phyloP scores from a whole-genome alignment of 2,888 invertebrate species.

The Drosophila austrosaltans region DNA sequence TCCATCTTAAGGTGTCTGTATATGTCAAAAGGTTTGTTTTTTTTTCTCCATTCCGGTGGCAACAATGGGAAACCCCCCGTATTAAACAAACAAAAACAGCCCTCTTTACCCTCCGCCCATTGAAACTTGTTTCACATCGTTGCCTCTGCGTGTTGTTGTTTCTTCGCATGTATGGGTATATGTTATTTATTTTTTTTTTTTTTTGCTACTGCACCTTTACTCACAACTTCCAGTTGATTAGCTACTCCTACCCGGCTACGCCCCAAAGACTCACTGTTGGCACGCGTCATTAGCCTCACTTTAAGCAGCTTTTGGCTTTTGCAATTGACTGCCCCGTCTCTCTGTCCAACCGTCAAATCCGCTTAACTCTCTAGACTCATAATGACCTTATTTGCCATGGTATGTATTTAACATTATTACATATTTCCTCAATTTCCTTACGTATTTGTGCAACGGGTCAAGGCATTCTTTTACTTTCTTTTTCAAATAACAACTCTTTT shows the following conservation, averaged over 20 bases:
- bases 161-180: not conserved
- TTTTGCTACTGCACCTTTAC: constrained; percentile 28
- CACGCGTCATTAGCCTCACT: constrained; percentile 77
- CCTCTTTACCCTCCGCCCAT: not conserved
- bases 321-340: constrained; percentile 60
- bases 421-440: constrained; percentile 65
- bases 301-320: constrained; percentile 74
- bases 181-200: constrained; percentile 39
- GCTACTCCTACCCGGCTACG: constrained; percentile 45
- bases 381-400: constrained; percentile 79
- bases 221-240: constrained; percentile 61
- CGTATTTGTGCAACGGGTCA: constrained; percentile 58
- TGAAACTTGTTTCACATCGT: constrained; percentile 73
- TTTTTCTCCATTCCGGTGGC: constrained; percentile 50
- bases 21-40: constrained; percentile 76
- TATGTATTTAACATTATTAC: constrained; percentile 71
- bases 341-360: constrained; percentile 62
- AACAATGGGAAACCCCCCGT: constrained; percentile 54
- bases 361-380: constrained; percentile 68
- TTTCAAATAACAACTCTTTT: constrained; percentile 46
- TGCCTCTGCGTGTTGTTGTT: constrained; percentile 39
- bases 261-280: constrained; percentile 57
- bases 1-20: constrained; percentile 17
- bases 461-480: constrained; percentile 57
- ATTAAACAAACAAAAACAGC: constrained; percentile 22